Percentiles rank a stretch among this genome's conserved stretches.
Evolutionary conservation across 2,797 vertebrate genomes (phyloP).

Genomic region (Acrossocheilus fasciatus): DNA sequence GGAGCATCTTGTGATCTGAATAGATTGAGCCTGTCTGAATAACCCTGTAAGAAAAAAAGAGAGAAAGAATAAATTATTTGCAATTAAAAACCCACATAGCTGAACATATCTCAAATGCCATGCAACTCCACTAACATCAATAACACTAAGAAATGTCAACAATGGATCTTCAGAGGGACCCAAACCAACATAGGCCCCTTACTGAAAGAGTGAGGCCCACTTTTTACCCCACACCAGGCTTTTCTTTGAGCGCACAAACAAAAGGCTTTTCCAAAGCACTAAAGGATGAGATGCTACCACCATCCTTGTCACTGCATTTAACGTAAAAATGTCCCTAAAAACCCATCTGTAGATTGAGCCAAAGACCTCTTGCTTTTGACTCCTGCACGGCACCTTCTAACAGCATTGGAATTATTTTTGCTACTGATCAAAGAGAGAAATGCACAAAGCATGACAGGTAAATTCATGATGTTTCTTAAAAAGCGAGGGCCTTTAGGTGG

Average conservation of each 20-base stretch:
- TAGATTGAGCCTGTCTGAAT: not conserved
- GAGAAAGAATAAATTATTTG: not conserved
- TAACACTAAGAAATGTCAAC: not conserved
- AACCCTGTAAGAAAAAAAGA: constrained; percentile 47
- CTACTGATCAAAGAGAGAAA: constrained; percentile 49
- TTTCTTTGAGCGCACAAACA: constrained; percentile 13
- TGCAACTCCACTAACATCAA: not conserved
- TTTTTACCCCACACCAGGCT: not conserved
- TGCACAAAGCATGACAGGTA: constrained; percentile 48
- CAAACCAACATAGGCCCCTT: constrained; percentile 17
- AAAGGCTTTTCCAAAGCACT: constrained; percentile 1
- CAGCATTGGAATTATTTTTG: constrained; percentile 28
- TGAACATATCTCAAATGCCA: not conserved
- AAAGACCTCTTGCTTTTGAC: not conserved
- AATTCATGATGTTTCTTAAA: constrained; percentile 57
- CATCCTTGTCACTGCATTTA: not conserved
- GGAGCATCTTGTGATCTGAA: constrained; percentile 2
- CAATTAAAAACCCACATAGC: not conserved
- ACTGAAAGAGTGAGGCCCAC: constrained; percentile 38
- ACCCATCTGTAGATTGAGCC: not conserved
- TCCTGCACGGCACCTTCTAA: constrained; percentile 16
- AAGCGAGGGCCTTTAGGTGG: constrained; percentile 23
- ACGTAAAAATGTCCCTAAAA: not conserved
- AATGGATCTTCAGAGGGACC: constrained; percentile 10
- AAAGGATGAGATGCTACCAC: constrained; percentile 35